Base-by-base conservation (phyloP, 2,888 invertebrate species). In the Euclidia mi region DNA sequence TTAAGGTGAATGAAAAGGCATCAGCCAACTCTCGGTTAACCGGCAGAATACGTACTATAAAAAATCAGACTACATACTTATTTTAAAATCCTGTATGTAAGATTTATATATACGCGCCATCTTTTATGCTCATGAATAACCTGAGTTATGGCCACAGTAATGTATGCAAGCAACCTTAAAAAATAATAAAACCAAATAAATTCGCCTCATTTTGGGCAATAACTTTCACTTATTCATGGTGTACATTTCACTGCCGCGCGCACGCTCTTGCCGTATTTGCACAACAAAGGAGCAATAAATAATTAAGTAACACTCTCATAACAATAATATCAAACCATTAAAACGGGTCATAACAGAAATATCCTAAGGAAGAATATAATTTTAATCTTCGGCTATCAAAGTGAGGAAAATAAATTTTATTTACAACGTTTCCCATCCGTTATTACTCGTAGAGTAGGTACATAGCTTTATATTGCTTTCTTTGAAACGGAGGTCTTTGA, bases 331-430 rank as follows among this genome's bases (percentile, higher is more conserved):
- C 31, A 38, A 44, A 38, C 38, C 28, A 18, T 34, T 37, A 38
- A 42, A 44, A 28, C 43, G 47, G 29, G 15, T 44, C 34, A 10
- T 58, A 11, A 50, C 28, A 40, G 18, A 55, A 45, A 48, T 62
- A 56, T 35, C 32, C 42, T 44, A 11, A 34, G 20, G 35, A 45
- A 56, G 46, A 48, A 38, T 40, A 65, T 53, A 56, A 62, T 70
- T 62, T 66, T 70, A 70, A 74, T 70, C 63, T 51, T 44, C 55
- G 31, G 25, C 59, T 62, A 50, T 70, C 59, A 70, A 74, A 62
- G 51, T 31, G 9, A 38, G 49, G 56, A 37, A 46, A 48, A 49
- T 73, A 55, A 59, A 65, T 52, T 65, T 53, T 69, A 58, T 69
- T 55, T 60, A 65, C 47, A 50, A 31, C 47, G 20, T 25, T 25